These are phyloP conservation scores for Tenualosa thibaudeaui DNA, from an alignment of 2,797 vertebrate species.

Conservation along the genomic window DNA sequence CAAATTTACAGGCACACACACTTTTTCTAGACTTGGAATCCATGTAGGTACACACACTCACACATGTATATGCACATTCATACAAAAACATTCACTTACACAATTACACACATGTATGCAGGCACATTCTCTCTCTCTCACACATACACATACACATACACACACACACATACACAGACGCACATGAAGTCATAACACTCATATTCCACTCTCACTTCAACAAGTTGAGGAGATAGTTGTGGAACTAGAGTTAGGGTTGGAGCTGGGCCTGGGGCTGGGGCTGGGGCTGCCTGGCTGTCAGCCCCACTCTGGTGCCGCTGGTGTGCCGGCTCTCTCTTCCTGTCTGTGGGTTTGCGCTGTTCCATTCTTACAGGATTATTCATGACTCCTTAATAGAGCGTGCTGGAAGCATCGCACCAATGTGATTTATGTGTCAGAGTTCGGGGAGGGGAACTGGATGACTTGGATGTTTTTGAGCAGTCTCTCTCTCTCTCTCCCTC, in stretches of 20 bases:
- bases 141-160: background rate
- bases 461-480: background rate
- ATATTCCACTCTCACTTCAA: background rate
- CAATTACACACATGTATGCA: constrained; percentile 32
- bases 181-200: background rate
- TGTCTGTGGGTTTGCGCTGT: background rate
- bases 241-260: background rate
- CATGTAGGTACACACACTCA: background rate
- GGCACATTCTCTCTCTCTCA: background rate
- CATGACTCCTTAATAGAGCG: background rate
- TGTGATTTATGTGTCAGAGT: constrained; percentile 3
- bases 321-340: background rate
- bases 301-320: background rate
- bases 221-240: background rate
- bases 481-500: background rate
- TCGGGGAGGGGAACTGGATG: background rate
- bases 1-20: background rate
- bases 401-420: background rate
- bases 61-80: background rate
- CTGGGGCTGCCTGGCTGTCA: too few relatives aligned
- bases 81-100: constrained; percentile 36
- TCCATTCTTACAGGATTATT: background rate
- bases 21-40: background rate
- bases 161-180: background rate
- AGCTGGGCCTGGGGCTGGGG: background rate